These are phyloP conservation scores for Apteryx mantelli DNA, from an alignment of 2,113 vertebrate genomes.

Conservation along the genomic window DNA sequence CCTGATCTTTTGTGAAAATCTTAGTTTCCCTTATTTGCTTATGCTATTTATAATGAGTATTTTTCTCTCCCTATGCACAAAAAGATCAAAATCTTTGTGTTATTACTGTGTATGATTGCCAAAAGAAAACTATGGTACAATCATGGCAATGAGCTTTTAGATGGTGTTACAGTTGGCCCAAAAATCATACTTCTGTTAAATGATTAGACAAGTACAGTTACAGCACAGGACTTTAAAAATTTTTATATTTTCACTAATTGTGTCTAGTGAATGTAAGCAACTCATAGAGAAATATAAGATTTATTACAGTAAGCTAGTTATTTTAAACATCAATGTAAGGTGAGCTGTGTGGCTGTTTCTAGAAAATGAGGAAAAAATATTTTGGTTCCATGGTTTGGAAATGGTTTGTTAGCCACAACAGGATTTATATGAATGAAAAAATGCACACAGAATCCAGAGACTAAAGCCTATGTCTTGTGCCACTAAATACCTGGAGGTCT, in stretches of 20 bases:
- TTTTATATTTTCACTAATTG: background rate
- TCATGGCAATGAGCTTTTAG: background rate
- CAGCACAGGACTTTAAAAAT: background rate
- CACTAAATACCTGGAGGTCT: background rate
- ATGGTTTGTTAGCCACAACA: background rate
- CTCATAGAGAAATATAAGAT: background rate
- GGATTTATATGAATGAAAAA: background rate
- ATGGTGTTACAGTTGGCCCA: background rate
- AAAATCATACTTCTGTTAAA: background rate
- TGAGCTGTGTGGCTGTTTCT: background rate
- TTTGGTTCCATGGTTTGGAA: background rate
- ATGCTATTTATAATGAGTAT: background rate
- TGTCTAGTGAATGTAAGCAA: background rate
- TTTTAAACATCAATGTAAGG: background rate
- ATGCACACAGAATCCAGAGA: background rate
- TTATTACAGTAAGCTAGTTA: background rate
- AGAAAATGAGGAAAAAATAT: background rate
- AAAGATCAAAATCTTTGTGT: background rate
- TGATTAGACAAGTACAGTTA: background rate
- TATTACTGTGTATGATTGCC: background rate
- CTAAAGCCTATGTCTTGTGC: background rate
- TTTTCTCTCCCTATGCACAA: background rate
- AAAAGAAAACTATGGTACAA: background rate
- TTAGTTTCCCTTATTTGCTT: background rate
- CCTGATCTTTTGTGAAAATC: background rate